Conservation (phyloP, 2,113 vertebrate genomes). For the Peromyscus californicus region DNA sequence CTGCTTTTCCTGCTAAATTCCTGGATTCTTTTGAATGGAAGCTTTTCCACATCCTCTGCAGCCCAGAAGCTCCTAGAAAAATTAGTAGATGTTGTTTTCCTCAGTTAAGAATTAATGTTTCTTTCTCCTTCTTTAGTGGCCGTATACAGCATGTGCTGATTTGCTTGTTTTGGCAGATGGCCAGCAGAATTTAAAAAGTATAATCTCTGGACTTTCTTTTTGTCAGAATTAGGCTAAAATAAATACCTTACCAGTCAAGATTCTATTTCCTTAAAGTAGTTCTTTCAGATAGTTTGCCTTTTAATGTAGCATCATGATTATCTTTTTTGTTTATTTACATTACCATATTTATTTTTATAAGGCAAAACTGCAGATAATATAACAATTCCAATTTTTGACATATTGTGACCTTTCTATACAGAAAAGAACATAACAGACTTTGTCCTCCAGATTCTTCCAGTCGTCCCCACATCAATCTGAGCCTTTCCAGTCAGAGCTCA, state of each 20-base stretch:
- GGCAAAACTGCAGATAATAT: constrained; percentile 54
- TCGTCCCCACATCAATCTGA: neutral
- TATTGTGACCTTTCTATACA: constrained; percentile 64
- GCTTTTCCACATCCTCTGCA: constrained; percentile 29
- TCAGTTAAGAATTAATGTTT: constrained; percentile 26
- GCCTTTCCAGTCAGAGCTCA: neutral
- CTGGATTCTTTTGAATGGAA: constrained; percentile 58
- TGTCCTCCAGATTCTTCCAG: constrained; percentile 32
- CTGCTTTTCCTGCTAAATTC: constrained; percentile 42
- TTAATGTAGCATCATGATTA: constrained; percentile 18
- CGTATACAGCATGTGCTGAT: neutral
- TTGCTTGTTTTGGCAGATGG: constrained; percentile 55
- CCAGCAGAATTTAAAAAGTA: constrained; percentile 23
- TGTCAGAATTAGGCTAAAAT: constrained; percentile 29
- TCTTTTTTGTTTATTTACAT: neutral
- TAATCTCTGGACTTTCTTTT: constrained; percentile 56
- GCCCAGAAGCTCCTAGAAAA: constrained; percentile 34
- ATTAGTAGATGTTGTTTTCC: neutral
- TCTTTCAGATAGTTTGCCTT: neutral
- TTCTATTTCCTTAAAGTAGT: constrained; percentile 7
- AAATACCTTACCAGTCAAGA: constrained; percentile 2
- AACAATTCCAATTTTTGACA: constrained; percentile 69
- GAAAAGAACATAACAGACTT: constrained; percentile 41
- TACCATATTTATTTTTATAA: constrained; percentile 72
- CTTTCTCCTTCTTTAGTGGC: constrained; percentile 33